Evolutionary conservation across 2,888 invertebrate genomes (phyloP).

Genomic region (Subacronicta megacephala): DNA sequence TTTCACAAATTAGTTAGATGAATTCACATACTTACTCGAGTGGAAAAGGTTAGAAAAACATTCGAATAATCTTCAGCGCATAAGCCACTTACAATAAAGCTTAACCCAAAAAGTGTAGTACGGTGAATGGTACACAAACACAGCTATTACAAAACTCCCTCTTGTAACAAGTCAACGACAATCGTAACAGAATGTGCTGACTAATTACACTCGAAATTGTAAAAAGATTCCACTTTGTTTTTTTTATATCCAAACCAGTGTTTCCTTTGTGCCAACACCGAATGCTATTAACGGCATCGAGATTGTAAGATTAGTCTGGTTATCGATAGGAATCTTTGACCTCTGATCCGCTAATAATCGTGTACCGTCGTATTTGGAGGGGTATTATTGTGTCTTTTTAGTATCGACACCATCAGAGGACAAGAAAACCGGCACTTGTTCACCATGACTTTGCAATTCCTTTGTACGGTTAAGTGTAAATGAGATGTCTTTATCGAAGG

Average conservation of each 20-base stretch:
- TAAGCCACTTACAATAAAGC: conserved; percentile 12
- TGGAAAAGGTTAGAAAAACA: conserved; percentile 1
- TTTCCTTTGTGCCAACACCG: conserved; percentile 56
- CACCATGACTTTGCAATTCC: conserved; percentile 46
- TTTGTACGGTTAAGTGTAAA: conserved; percentile 38
- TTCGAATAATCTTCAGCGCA: conserved; percentile 23
- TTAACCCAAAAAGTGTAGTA: conserved; percentile 19
- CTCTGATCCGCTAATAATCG: conserved; percentile 83
- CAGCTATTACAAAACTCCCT: conserved; percentile 31
- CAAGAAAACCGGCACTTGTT: conserved; percentile 61
- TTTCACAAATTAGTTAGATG: neutral
- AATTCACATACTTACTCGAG: neutral
- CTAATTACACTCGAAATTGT: conserved; percentile 45
- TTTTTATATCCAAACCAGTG: conserved; percentile 47
- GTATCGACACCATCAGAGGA: conserved; percentile 66
- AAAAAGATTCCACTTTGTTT: conserved; percentile 43
- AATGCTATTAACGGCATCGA: conserved; percentile 55
- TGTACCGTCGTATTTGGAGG: conserved; percentile 72
- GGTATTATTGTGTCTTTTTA: conserved; percentile 73
- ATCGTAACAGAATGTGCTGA: conserved; percentile 50
- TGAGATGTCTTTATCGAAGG: conserved; percentile 46
- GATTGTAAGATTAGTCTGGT: conserved; percentile 71
- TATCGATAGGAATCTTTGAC: conserved; percentile 82
- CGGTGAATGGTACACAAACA: conserved; percentile 14
- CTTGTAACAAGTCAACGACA: conserved; percentile 16